These are phyloP conservation scores for Drosophila lacicola DNA, from an alignment of 2,888 invertebrate genomes.

Conservation along the genomic window DNA sequence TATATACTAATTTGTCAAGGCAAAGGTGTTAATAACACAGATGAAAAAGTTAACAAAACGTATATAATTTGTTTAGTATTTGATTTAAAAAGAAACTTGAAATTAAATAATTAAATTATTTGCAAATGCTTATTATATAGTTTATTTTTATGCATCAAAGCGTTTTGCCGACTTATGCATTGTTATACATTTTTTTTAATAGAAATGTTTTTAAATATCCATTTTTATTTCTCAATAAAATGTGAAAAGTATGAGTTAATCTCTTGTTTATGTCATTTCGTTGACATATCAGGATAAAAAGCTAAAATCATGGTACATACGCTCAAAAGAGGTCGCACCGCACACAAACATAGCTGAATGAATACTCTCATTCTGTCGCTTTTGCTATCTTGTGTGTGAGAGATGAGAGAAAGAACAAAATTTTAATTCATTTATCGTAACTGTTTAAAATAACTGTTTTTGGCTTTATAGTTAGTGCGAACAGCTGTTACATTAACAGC, in stretches of 20 bases:
- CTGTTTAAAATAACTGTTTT: conserved; percentile 25
- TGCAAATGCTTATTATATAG: conserved; percentile 2
- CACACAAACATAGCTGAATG: no score
- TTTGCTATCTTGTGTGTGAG: neutral
- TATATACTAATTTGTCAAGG: conserved; percentile 32
- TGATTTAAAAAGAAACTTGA: no score
- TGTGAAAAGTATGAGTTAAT: no score
- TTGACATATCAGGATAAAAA: no score
- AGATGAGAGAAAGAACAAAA: neutral
- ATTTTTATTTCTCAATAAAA: no score
- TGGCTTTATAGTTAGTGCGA: conserved; percentile 1
- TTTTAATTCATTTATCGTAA: neutral
- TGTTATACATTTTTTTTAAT: no score
- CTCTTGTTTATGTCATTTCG: no score
- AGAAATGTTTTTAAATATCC: no score
- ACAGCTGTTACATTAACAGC: conserved; percentile 13
- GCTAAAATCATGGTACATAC: no score
- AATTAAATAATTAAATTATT: conserved; percentile 6
- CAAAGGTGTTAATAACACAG: conserved; percentile 39
- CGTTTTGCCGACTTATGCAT: neutral
- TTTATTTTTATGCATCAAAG: neutral
- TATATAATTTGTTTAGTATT: conserved; percentile 14
- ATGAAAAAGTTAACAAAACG: conserved; percentile 25
- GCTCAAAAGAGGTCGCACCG: no score
- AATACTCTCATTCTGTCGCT: neutral